Conservation (phyloP, 1,140 invertebrate species). For the Maniola jurtina region DNA sequence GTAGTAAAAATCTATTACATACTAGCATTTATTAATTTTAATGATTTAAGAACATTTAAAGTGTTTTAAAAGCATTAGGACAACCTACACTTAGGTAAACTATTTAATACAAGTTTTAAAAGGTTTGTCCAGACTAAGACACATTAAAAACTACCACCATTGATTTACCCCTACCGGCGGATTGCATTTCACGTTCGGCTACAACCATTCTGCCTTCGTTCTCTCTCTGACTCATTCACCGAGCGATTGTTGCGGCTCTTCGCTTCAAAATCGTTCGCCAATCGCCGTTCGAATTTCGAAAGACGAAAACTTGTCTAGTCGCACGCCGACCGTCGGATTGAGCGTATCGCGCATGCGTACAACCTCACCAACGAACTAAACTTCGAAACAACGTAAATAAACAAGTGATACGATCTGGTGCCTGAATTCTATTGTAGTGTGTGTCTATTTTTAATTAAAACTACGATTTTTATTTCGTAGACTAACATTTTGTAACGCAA, state of each 20-base stretch:
- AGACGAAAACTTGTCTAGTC: no score
- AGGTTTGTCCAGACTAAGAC: slow-evolving; percentile 8
- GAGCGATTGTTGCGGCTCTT: slow-evolving; percentile 15
- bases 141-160: slow-evolving; percentile 8
- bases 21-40: no score
- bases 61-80: neutral
- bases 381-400: slow-evolving; percentile 68
- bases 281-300: neutral
- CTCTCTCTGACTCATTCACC: slow-evolving; percentile 35
- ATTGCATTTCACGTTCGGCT: slow-evolving; percentile 14
- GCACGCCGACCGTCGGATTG: slow-evolving; percentile 41
- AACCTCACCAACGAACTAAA: slow-evolving; percentile 46
- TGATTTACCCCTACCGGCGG: slow-evolving; percentile 6
- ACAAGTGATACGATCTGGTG: slow-evolving; percentile 65
- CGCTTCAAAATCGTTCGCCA: slow-evolving; percentile 16
- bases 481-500: slow-evolving; percentile 28
- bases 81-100: neutral
- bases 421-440: slow-evolving; percentile 39
- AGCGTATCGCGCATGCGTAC: slow-evolving; percentile 57
- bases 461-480: slow-evolving; percentile 19
- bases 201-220: slow-evolving; percentile 25
- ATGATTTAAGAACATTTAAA: no score
- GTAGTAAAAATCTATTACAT: no score
- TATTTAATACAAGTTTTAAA: slow-evolving; percentile 5
- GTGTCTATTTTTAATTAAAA: slow-evolving; percentile 29